A percentile compares a stretch with the other conserved stretches of the same genome.
phyloP scores from a whole-genome alignment of 2,797 vertebrate species.

The Ibycter americanus region DNA sequence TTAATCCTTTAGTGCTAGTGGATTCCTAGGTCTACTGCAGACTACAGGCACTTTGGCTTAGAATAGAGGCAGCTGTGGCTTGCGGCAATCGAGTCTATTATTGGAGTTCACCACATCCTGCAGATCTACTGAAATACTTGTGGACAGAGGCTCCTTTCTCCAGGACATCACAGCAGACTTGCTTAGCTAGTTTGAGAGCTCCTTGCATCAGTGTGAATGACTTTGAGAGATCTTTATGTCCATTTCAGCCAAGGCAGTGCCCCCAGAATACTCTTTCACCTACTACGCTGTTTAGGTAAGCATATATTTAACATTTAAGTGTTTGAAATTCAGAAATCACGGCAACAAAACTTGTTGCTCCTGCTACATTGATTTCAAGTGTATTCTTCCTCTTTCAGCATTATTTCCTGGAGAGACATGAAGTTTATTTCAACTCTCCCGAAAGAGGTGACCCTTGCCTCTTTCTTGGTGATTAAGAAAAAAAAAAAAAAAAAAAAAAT shows the following conservation, averaged over 20 bases:
- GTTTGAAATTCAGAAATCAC: not conserved
- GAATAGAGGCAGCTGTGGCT: conserved; percentile 40
- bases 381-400: not conserved
- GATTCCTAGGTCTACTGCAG: not conserved
- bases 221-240: not conserved
- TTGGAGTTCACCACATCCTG: conserved; percentile 53
- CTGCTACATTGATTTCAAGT: not conserved
- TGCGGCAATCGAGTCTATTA: conserved; percentile 19
- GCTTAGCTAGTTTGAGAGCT: not conserved
- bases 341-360: not conserved
- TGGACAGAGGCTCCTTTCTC: conserved; percentile 19
- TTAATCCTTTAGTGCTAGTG: not conserved
- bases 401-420: not conserved
- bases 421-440: not conserved
- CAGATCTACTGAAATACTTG: conserved; percentile 57
- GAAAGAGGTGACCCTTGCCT: not conserved
- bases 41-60: conserved; percentile 5
- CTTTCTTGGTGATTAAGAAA: not conserved
- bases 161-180: not conserved
- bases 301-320: not conserved
- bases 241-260: not conserved
- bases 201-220: not conserved
- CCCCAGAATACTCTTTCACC: not conserved
- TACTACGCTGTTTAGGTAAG: not conserved
- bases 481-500: not conserved